Base-by-base conservation (phyloP, 2,888 invertebrate genomes). In the Pecten maximus region DNA sequence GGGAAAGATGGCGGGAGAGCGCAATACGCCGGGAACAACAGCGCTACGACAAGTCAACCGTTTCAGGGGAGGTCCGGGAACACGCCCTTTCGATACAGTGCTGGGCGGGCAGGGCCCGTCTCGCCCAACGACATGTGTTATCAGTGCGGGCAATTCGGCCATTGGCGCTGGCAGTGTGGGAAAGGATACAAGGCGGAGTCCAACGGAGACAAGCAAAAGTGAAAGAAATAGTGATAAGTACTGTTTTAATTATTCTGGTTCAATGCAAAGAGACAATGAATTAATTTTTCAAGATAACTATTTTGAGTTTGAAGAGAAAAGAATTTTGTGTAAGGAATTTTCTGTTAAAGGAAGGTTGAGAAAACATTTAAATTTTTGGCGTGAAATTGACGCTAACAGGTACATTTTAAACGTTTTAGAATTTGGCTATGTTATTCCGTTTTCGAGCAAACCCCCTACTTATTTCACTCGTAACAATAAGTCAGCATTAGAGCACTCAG, bases 101-200 rank as follows among this genome's bases (percentile, higher is more conserved):
- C 15, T 2, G 50, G 50, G 16, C 50, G 50, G 50, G 19, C 50
- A 50, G 50, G 50, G 50, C 16, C 50, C 50, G 50, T 50, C 50
- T 50, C 50, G 12, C 50, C 60, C 19, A 60, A 89, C 40, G 89
- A 89, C 60, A 54, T 60, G 19, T 89, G 89, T 35, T 89, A 40
- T n/a, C 35, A 35, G 0, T 89, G 89, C 40, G 40, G 40, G 10
- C 35, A 89, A 2, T 48, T 60, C n/a, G 89, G 88, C 3, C 88
- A 88, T 23, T 88, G 88, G 88, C 48, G 39, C 35, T 39, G 28
- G 23, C 28, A 88, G 3, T 89, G 89, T 40, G 40, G 60, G 0
- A 28, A 28, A 2, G 3, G 4, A 16, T 50, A 16, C 2, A 87
- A 8, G 48, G 1, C 48, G 15, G 48, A 87, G 19, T 40, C 12